Conservation (phyloP, 2,888 invertebrate species). For the Apotomis betuletana region DNA sequence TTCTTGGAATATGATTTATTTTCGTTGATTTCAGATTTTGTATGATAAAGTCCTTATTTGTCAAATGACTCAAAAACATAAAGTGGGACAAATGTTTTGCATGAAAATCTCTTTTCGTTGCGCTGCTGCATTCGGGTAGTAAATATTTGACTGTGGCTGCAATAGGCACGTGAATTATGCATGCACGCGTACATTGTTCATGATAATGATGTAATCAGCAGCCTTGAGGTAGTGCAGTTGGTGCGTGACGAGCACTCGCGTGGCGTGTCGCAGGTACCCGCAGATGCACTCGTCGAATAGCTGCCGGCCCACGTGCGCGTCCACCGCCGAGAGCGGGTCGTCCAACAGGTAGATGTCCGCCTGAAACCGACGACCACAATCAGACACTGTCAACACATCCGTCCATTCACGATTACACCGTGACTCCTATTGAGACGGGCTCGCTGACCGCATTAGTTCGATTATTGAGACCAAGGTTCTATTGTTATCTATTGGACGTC, state of each 20-base stretch:
- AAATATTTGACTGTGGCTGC: not conserved
- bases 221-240: slow-evolving; percentile 88
- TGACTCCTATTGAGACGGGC: slow-evolving; percentile 1
- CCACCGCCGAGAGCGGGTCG: slow-evolving; percentile 93
- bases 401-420: slow-evolving; percentile 17
- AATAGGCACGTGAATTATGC: slow-evolving; percentile 16
- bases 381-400: slow-evolving; percentile 4
- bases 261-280: slow-evolving; percentile 86
- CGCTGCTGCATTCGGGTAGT: not conserved
- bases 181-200: slow-evolving; percentile 69
- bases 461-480: too few species aligned
- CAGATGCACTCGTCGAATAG: slow-evolving; percentile 90
- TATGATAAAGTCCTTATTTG: too few species aligned
- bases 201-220: slow-evolving; percentile 82
- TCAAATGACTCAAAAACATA: too few species aligned
- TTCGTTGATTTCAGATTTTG: too few species aligned
- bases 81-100: too few species aligned
- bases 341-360: slow-evolving; percentile 92
- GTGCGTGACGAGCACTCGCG: slow-evolving; percentile 92
- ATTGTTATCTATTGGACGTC: too few species aligned
- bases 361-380: slow-evolving; percentile 51
- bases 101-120: too few species aligned
- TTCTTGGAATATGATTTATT: too few species aligned
- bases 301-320: slow-evolving; percentile 89
- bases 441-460: too few species aligned